Percentiles rank a stretch among this genome's conserved stretches.
Conservation (phyloP, 2,888 invertebrate species). For the Pseudococcus viburni region DNA sequence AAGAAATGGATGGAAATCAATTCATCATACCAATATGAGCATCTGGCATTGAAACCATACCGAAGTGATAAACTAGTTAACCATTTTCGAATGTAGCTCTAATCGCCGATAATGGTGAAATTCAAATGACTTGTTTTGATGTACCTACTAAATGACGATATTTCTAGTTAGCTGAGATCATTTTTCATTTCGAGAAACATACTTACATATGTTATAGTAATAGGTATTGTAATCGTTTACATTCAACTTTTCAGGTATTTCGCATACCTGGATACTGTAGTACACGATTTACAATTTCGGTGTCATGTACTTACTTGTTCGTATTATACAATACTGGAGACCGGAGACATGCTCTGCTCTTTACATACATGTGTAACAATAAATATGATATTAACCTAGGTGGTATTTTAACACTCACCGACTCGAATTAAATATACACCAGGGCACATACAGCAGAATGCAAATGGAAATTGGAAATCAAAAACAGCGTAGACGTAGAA, state of each 20-base stretch:
- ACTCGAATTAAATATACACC: too few species aligned
- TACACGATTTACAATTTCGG: not conserved
- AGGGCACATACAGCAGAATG: too few species aligned
- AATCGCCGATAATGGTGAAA: not conserved
- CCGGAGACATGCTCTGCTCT: not conserved
- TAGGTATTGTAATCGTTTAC: not conserved
- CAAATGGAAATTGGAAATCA: too few species aligned
- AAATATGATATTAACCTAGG: not conserved
- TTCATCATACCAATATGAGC: conserved; percentile 1
- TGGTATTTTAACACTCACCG: too few species aligned
- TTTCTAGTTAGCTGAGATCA: conserved; percentile 2
- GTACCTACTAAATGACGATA: not conserved
- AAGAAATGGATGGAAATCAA: not conserved
- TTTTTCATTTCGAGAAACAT: conserved; percentile 14
- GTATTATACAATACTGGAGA: not conserved
- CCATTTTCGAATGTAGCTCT: not conserved
- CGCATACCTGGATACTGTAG: not conserved
- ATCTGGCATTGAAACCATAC: not conserved
- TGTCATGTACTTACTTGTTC: not conserved
- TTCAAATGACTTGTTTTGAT: not conserved
- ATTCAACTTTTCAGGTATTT: not conserved
- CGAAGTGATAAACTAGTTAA: not conserved
- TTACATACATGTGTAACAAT: not conserved
- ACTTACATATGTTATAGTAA: not conserved
- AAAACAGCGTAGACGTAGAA: too few species aligned